Evolutionary conservation across 2,113 vertebrate genomes (phyloP), one percentile per base, ranked within the genome.

Genomic region (Sphaerodactylus townsendi): DNA sequence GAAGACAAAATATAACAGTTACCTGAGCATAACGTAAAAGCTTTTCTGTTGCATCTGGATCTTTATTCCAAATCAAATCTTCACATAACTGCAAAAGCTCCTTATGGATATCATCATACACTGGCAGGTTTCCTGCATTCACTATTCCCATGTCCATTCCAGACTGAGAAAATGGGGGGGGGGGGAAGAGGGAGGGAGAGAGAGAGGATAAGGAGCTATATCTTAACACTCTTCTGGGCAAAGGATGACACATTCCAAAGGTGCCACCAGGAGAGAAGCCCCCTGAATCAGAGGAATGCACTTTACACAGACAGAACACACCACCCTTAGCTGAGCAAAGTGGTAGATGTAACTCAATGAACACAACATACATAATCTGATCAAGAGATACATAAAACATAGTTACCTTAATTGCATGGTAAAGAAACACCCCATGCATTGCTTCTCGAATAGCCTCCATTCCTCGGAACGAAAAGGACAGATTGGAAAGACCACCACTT

Each of bases 131-230:
- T 10, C 99, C 99, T 13, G 99, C 99, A 88, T 99, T 99, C 89
- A 99, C 99, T 56, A 99, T 99, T 37, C 98, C 99, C 99, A 99
- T 99, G 89, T 99, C 99, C 98, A 99, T 98, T 2, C 99, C 99
- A 76, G 91, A 96, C 99, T 99, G 90, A 66, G 68, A 83, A 72
- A 68, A 83, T 84, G 0, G 0, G 1, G 86, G 19, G 5, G 30
- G 19, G 14, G 0, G 0, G 1, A 23, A 8, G 28, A 84, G 79
- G 56, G 23, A 35, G 64, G 53, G n/a, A n/a, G n/a, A n/a, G n/a
- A n/a, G n/a, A n/a, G n/a, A n/a, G n/a, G n/a, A n/a, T 77, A 86
- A 3, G 25, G 56, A 21, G 25, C 10, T 62, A 62, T 62, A 62
- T 62, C 23, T 62, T 62, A 62, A 2, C 5, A 62, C 59, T 62